Conservation (phyloP, 2,797 vertebrate species). For the Cheirogaleus major region DNA sequence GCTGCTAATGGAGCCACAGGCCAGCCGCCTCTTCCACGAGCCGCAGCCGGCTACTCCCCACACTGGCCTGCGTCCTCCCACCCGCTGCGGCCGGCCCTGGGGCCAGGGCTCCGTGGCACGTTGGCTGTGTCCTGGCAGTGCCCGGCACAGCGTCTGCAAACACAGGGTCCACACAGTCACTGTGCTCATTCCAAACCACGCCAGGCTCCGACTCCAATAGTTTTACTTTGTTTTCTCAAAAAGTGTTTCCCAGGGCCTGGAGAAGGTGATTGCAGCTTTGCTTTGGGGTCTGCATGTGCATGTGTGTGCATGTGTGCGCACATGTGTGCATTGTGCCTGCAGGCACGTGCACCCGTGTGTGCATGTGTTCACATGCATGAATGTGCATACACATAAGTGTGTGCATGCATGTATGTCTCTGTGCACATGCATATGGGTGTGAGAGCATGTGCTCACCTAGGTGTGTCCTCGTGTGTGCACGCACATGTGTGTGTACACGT, state of each 20-base stretch:
- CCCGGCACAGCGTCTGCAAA: not conserved
- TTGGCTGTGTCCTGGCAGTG: not conserved
- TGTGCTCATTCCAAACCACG: fast-evolving
- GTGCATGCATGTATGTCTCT: not conserved
- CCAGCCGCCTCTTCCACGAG: fast-evolving
- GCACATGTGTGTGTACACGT: too few species aligned
- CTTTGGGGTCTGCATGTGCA: not conserved
- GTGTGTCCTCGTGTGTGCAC: fast-evolving
- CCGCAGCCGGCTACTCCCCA: not conserved
- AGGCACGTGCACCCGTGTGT: fast-evolving
- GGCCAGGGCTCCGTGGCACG: not conserved
- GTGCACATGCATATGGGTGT: not conserved
- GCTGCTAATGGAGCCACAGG: not conserved
- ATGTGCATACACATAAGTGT: not conserved
- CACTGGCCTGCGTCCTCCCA: not conserved
- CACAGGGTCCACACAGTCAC: not conserved
- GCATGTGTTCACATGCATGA: not conserved
- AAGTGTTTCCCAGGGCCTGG: not conserved
- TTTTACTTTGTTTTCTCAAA: not conserved
- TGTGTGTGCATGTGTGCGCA: too few species aligned
- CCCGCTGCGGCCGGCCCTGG: not conserved
- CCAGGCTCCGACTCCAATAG: fast-evolving
- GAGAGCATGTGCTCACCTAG: not conserved
- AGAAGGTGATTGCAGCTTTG: not conserved
- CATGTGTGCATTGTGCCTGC: not conserved